Conservation (phyloP, 2,888 invertebrate species). For the Omphaloscelis lunosa region DNA sequence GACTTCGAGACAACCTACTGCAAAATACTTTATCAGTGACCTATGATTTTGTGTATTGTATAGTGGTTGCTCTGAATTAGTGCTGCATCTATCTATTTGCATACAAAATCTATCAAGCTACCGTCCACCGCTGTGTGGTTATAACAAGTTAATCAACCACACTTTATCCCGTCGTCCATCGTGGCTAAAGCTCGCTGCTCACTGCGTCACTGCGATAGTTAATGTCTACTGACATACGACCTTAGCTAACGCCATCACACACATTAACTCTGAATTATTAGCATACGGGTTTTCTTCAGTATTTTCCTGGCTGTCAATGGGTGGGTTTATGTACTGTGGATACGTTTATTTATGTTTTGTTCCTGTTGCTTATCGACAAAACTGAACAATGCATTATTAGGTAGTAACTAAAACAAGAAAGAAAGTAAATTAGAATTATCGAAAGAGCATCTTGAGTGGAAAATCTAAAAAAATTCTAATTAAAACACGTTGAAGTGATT, state of each 20-base stretch:
- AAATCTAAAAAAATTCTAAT: neutral
- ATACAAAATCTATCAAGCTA: conserved; percentile 8
- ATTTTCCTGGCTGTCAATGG: conserved; percentile 30
- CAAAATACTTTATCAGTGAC: neutral
- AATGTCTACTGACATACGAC: conserved; percentile 45
- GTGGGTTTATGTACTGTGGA: neutral
- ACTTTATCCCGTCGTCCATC: conserved; percentile 32
- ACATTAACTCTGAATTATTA: conserved; percentile 48
- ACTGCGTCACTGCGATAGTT: conserved; percentile 34
- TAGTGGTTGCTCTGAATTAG: neutral
- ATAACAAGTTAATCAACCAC: conserved; percentile 45
- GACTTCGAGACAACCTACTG: neutral
- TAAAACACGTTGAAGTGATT: neutral
- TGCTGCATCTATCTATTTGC: neutral
- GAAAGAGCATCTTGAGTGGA: neutral
- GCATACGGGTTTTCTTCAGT: conserved; percentile 36
- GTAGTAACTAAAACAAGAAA: neutral
- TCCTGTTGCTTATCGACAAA: neutral
- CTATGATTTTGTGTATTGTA: neutral
- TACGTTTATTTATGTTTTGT: neutral
- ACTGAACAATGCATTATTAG: neutral
- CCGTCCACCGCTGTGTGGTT: conserved; percentile 6
- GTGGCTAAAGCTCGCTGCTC: conserved; percentile 41
- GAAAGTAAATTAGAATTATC: neutral
- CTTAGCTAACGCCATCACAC: conserved; percentile 34